Base-by-base conservation (phyloP, 1,140 invertebrate genomes). In the Leptinotarsa lineolata region DNA sequence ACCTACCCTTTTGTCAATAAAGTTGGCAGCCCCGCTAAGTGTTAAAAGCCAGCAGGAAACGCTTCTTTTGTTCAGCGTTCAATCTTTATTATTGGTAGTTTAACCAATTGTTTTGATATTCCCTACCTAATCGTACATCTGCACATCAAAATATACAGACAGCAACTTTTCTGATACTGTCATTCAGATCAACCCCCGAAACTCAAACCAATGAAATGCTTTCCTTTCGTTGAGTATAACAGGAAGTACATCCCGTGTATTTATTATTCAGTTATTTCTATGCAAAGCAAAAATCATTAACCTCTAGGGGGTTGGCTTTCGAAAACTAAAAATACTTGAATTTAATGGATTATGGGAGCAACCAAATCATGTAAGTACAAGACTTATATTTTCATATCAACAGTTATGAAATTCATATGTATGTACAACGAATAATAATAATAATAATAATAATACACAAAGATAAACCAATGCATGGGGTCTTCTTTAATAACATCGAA, bases 41-140 rank as follows among this genome's bases (percentile, higher is more conserved):
- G 60, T 63, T 24, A 63, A 63, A 63, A 63, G 60, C 60, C 60
- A 63, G 60, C 22, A 24, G 60, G 60, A 24, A 63, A 15, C 22
- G 13, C 1, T 63, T 63, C 60, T 63, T 63, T 63, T 63, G 60
- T 63, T 54, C 48, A 12, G 16, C 16, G 4, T 63, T 63, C 20
- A 20, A 24, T 63, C 20, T 18, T 54, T 63, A 63, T 63, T 63
- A 63, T 63, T 63, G 60, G 60, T 63, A 63, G 60, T 63, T 63
- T 24, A 18, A 63, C 60, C 60, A 63, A 63, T 63, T 63, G 60
- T 63, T 63, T 63, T 63, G 60, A 24, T 63, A 63, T 63, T 63
- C 60, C 22, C 20, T 24, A 24, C 60, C 22, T 63, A 63, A 63
- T 63, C 60, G 60, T 63, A 63, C 60, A 63, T 63, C 60, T 63